phyloP scores from a whole-genome alignment of 1,140 invertebrate genomes.

The Pseudomyrmex concolor region DNA sequence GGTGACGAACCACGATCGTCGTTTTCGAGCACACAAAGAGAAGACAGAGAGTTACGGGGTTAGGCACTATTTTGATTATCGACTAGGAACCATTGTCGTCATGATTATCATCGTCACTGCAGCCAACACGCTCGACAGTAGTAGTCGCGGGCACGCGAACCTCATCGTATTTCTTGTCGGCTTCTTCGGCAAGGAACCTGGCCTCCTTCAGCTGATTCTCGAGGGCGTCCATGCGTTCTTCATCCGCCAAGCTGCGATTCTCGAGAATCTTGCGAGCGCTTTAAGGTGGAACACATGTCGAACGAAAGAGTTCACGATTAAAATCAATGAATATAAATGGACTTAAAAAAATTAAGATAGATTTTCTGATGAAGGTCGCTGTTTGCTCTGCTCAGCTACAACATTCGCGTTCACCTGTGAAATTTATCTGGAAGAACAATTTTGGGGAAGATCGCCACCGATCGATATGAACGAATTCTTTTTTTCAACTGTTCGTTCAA shows the following conservation, averaged over 20 bases:
- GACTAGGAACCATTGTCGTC: slow-evolving; percentile 83
- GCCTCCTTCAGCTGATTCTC: slow-evolving; percentile 99
- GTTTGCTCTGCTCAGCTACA: slow-evolving; percentile 38
- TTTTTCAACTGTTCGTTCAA: neutral
- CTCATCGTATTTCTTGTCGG: slow-evolving; percentile 99
- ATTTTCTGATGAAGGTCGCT: neutral
- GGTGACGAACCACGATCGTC: slow-evolving; percentile 47
- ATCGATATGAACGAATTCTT: neutral
- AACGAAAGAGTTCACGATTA: slow-evolving; percentile 52
- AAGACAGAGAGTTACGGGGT: slow-evolving; percentile 76
- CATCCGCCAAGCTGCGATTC: slow-evolving; percentile 99
- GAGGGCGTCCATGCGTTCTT: slow-evolving; percentile 99
- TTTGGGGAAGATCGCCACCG: neutral
- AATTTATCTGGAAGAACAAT: slow-evolving; percentile 53
- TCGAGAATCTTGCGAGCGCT: slow-evolving; percentile 99
- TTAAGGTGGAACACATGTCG: slow-evolving; percentile 73
- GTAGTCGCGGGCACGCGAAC: slow-evolving; percentile 87
- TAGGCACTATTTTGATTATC: slow-evolving; percentile 83
- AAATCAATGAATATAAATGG: slow-evolving; percentile 32
- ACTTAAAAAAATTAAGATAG: slow-evolving; percentile 3
- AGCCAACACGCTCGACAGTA: slow-evolving; percentile 79
- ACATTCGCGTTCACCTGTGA: slow-evolving; percentile 57
- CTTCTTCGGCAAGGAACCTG: slow-evolving; percentile 99
- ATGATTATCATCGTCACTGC: slow-evolving; percentile 79
- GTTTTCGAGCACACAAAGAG: slow-evolving; percentile 70